Conservation (phyloP, 2,888 invertebrate genomes). For the Bhutanitis thaidina region DNA sequence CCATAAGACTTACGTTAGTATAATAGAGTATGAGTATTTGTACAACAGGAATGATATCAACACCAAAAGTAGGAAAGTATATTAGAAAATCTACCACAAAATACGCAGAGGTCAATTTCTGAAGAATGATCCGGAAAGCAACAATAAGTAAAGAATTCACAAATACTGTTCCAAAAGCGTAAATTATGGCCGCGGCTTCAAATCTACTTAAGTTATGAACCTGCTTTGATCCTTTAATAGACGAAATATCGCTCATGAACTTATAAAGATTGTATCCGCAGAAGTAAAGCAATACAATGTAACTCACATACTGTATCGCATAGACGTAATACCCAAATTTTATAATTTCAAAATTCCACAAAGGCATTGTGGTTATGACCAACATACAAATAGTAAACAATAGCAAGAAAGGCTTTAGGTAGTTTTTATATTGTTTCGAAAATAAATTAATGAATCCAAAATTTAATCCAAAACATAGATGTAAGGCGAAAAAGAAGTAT, state of each 20-base stretch:
- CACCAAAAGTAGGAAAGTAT: background rate
- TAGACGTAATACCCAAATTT: background rate
- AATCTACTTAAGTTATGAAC: background rate
- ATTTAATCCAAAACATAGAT: conserved; percentile 1
- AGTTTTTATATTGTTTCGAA: background rate
- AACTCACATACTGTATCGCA: background rate
- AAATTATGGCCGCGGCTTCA: background rate
- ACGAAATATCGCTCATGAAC: background rate
- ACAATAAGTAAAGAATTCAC: background rate
- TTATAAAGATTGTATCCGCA: background rate
- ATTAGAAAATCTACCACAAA: background rate
- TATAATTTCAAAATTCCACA: background rate
- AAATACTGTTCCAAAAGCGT: background rate
- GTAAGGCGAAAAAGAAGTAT: background rate
- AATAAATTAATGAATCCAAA: background rate
- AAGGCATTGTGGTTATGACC: background rate
- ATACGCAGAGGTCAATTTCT: background rate
- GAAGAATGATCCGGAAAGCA: background rate
- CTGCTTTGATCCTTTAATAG: background rate
- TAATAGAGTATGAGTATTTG: background rate
- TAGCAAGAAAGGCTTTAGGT: background rate
- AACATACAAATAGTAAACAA: background rate
- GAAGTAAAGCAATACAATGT: background rate
- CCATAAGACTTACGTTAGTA: background rate
- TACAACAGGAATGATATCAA: background rate